A percentile compares a stretch with the other conserved stretches of the same genome.
Evolutionary conservation across 2,888 invertebrate species (phyloP).

Genomic region (Agonopterix subpropinquella): DNA sequence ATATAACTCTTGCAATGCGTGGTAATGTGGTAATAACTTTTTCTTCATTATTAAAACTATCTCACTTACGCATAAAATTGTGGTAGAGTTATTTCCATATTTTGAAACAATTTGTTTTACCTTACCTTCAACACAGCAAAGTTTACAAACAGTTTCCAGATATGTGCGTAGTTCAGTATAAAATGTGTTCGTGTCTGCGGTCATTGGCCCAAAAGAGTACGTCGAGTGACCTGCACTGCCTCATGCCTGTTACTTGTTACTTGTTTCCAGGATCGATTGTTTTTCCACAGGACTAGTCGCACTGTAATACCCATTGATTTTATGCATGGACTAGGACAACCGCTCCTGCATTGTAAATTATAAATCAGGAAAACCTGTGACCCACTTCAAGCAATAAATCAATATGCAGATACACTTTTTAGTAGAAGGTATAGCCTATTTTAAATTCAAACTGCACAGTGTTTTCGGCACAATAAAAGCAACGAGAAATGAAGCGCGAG

Average conservation of each 20-base stretch:
- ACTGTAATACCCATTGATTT: slow-evolving; percentile 10
- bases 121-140: background rate
- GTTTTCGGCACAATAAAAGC: too few species aligned
- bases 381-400: slow-evolving; percentile 15
- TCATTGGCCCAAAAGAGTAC: slow-evolving; percentile 9
- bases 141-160: slow-evolving; percentile 4
- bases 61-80: too few species aligned
- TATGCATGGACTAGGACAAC: slow-evolving; percentile 10
- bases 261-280: slow-evolving; percentile 16
- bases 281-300: slow-evolving; percentile 8
- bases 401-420: too few species aligned
- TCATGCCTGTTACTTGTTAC: slow-evolving; percentile 5
- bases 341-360: slow-evolving; percentile 25
- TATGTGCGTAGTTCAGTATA: background rate
- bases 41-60: too few species aligned
- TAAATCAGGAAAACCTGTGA: slow-evolving; percentile 30
- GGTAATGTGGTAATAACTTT: too few species aligned
- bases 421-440: too few species aligned
- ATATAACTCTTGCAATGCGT: too few species aligned
- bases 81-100: too few species aligned
- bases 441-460: too few species aligned
- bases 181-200: slow-evolving; percentile 5
- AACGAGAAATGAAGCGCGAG: too few species aligned
- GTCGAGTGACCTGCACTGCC: slow-evolving; percentile 7
- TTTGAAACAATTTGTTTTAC: too few species aligned